Percentiles rank a stretch among this genome's conserved stretches.
Evolutionary conservation across 2,113 vertebrate genomes (phyloP).

Genomic region (Atlantisia rogersi): DNA sequence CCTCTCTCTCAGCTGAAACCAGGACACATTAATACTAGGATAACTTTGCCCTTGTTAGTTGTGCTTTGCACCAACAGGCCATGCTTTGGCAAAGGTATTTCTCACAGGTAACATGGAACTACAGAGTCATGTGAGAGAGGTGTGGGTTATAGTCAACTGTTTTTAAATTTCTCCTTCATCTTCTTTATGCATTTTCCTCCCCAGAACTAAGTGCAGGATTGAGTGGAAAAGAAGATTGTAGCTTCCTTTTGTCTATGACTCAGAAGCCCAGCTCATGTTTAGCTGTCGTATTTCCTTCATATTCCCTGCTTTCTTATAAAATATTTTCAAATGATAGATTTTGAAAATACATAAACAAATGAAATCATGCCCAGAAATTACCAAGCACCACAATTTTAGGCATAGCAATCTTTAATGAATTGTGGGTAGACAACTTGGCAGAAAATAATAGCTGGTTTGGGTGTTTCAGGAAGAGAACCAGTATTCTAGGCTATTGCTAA

Average conservation of each 20-base stretch:
- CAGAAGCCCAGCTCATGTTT: not conserved
- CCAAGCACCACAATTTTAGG: not conserved
- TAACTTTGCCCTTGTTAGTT: not conserved
- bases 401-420: not conserved
- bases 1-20: too few species aligned
- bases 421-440: not conserved
- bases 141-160: not conserved
- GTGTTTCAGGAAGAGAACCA: not conserved
- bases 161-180: not conserved
- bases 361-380: conserved; percentile 35
- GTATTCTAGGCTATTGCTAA: not conserved
- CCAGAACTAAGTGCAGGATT: not conserved
- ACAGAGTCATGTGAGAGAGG: not conserved
- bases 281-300: not conserved
- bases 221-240: not conserved
- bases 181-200: not conserved
- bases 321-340: conserved; percentile 23
- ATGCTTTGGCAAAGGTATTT: not conserved
- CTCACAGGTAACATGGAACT: not conserved
- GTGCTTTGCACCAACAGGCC: not conserved
- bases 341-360: not conserved
- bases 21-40: not conserved
- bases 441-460: not conserved
- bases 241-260: not conserved
- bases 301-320: not conserved